Base-by-base conservation (phyloP, 2,113 vertebrate genomes). In the Centropus bengalensis region DNA sequence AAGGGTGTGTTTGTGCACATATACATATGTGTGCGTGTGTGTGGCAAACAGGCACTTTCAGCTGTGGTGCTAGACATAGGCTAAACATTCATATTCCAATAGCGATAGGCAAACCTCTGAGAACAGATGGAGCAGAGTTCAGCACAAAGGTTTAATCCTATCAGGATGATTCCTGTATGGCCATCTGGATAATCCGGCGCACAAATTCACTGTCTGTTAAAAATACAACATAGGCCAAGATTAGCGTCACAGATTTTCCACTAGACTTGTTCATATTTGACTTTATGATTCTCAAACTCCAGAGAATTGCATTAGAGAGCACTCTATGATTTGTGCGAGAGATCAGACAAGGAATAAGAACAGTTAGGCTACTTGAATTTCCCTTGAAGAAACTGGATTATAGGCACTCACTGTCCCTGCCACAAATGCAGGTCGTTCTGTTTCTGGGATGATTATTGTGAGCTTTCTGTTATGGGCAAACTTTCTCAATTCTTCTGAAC, bases 131-230 rank as follows among this genome's bases (percentile, higher is more conserved):
- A 98, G 97, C 96, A 45, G 97, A 98, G 98, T 98, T 98, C 98
- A 98, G 98, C 98, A 98, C 98, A 98, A 98, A 99, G 98, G 98
- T 98, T 99, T 99, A 99, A 99, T 99, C 99, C 98, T 99, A 98
- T 99, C 98, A 99, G 98, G 98, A 98, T 98, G 98, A 99, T 99
- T 98, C 98, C 98, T 98, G 98, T 98, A 98, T 98, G 98, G 98
- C 98, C 99, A 99, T 99, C 99, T 99, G 99, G 98, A 98, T 99
- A 99, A 99, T 98, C 98, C 98, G 40, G 96, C 77, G 86, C 98
- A 98, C 98, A 97, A 98, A 98, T 98, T 99, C 98, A 98, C 98
- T 92, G 98, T 98, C 98, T 98, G 99, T 98, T 98, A 99, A 98
- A 98, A 98, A 98, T 97, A 98, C 94, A 95, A 96, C 96, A 97